phyloP scores from a whole-genome alignment of 2,113 vertebrate species.

The Grammomys dolichurus region DNA sequence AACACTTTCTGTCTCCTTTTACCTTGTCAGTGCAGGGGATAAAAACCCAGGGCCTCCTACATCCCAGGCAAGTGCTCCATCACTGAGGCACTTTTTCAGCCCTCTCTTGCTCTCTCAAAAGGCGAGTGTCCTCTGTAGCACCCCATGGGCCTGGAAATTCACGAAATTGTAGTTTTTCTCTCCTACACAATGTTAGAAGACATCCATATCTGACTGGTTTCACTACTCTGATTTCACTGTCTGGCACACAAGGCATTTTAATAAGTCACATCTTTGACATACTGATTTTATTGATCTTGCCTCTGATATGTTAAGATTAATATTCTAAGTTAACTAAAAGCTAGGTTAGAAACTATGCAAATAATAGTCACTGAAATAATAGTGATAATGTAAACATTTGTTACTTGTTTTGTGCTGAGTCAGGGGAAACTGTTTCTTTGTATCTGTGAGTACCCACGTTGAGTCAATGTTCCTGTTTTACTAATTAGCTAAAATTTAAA shows the following conservation, averaged over 20 bases:
- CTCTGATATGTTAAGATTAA: conserved; percentile 8
- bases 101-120: not conserved
- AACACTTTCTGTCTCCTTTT: too few species aligned
- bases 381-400: not conserved
- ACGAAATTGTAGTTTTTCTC: not conserved
- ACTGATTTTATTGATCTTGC: not conserved
- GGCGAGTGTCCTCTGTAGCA: not conserved
- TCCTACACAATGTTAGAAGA: not conserved
- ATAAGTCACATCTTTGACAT: not conserved
- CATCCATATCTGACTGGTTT: not conserved
- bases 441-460: not conserved
- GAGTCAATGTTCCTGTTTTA: not conserved
- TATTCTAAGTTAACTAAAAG: not conserved
- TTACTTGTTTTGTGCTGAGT: not conserved
- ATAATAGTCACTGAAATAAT: not conserved
- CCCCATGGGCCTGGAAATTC: not conserved
- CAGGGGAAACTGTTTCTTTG: not conserved
- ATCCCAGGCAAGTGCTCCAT: not conserved
- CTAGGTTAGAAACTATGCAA: not conserved
- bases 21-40: too few species aligned
- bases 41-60: not conserved
- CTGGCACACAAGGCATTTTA: not conserved
- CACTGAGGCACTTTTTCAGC: not conserved
- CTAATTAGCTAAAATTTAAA: not conserved
- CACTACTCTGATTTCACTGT: rapidly evolving